Conservation (phyloP, 2,113 vertebrate genomes). For the Chloropsis hardwickii region DNA sequence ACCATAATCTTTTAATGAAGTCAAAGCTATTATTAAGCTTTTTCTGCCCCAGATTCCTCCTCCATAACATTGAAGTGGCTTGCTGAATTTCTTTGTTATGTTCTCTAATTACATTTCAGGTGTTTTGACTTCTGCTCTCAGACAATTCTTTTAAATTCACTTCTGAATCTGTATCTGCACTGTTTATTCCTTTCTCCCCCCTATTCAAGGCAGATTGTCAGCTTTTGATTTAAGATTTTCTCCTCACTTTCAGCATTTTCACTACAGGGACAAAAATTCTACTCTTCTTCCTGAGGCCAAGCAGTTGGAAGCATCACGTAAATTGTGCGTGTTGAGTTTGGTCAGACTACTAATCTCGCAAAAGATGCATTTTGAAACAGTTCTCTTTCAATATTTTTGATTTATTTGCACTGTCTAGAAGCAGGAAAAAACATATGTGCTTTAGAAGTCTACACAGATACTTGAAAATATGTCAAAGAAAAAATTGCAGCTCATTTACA, state of each 20-base stretch:
- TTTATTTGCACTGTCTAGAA: neutral
- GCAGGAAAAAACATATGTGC: neutral
- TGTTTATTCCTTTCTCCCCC: neutral
- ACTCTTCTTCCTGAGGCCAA: neutral
- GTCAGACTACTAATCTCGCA: neutral
- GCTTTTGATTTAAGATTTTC: neutral
- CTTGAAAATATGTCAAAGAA: neutral
- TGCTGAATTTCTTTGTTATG: neutral
- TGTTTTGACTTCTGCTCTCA: neutral
- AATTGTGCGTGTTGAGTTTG: rapidly evolving
- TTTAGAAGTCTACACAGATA: neutral
- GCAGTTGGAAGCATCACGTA: neutral
- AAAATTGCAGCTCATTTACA: neutral
- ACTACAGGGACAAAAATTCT: neutral
- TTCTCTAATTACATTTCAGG: neutral
- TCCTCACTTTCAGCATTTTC: neutral
- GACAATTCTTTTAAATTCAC: neutral
- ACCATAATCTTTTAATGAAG: neutral
- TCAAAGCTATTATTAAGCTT: neutral
- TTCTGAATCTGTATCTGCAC: neutral
- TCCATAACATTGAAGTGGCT: neutral
- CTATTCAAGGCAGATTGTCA: neutral
- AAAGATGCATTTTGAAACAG: neutral
- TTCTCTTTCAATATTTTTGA: neutral
- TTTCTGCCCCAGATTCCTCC: neutral